Evolutionary conservation across 1,140 invertebrate genomes (phyloP), one percentile per base, ranked within the genome.

Genomic region (Apis laboriosa): DNA sequence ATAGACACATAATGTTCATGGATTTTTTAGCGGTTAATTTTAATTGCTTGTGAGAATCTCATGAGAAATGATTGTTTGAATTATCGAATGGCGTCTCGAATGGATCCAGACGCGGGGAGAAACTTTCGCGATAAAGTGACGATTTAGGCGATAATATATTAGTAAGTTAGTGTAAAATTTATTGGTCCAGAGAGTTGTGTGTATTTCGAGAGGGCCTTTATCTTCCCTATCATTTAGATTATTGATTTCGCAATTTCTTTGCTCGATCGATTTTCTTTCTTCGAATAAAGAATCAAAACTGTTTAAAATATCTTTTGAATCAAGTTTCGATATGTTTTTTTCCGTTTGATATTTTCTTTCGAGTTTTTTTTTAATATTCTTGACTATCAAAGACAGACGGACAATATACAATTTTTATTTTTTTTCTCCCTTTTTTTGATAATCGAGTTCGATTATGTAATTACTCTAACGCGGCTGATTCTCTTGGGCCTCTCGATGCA

Each of bases 131-230:
- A 53, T 58, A 21, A 80, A 67, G 34, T 67, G 70, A 13, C 9
- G 76, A 84, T 86, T 80, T 81, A 81, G 77, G 63, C 66, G 74
- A 77, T 21, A 70, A 66, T 81, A 77, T 34, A 58, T 82, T 80
- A 84, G 55, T 84, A 83, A 74, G 74, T 76, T 76, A 84, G 83
- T 84, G 85, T 86, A 86, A 86, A 85, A 86, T 86, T 86, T 34
- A 81, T 86, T 86, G 85, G 85, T 86, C 85, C 85, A 86, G 81
- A 86, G 70, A 84, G 66, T 79, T 86, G 70, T 79, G 63, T 73
- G 77, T 80, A 61, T 66, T 56, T 51, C 55, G 64, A 84, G 78
- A 68, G 72, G 75, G 34, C 51, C 17, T 68, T 66, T 51, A 17
- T 75, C 43, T 72, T 21, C 77, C 77, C 19, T 24, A 17, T 74